Base-by-base conservation (phyloP, 2,797 vertebrate genomes). In the Phoebastria nigripes region DNA sequence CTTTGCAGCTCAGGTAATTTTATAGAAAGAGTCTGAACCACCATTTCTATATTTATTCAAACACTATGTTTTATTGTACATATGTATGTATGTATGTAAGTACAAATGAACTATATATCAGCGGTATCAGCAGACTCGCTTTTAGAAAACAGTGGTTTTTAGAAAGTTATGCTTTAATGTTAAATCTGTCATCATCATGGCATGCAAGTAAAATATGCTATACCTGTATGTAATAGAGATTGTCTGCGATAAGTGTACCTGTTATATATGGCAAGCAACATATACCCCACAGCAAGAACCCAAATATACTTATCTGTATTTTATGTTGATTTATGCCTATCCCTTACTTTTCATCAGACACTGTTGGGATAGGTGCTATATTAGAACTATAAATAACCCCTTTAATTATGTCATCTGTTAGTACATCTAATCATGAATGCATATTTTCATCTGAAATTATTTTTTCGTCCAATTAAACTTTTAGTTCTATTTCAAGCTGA, bases 401-500 rank as follows among this genome's bases (percentile, higher is more conserved):
- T 96, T 88, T 94, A 96, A 91, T 94, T 91, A 83, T 96, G 84
- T 96, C 93, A 95, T 92, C 89, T 94, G 88, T 83, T 96, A 93
- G 78, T 93, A 91, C 62, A 74, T 91, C 85, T 96, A 94, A 97
- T 93, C 86, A 93, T 63, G 94, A 97, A 95, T 74, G 78, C 90
- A 70, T 90, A 90, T 92, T 95, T 90, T 94, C n/a, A 82, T 93
- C 83, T 92, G 41, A 92, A 94, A 88, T 97, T 90, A 83, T 97
- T 96, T 90, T 92, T 88, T 95, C 37, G 55, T 95, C 94, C 92
- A 97, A 94, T 97, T 98, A 97, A 98, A 98, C 93, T 97, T 98
- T 97, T 96, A 94, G 89, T 96, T 97, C 94, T 98, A 96, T 97
- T 97, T 97, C 96, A 96, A 95, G 90, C 95, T 98, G 90, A 94